phyloP scores from a whole-genome alignment of 2,797 vertebrate genomes.

The Anguilla marmorata region DNA sequence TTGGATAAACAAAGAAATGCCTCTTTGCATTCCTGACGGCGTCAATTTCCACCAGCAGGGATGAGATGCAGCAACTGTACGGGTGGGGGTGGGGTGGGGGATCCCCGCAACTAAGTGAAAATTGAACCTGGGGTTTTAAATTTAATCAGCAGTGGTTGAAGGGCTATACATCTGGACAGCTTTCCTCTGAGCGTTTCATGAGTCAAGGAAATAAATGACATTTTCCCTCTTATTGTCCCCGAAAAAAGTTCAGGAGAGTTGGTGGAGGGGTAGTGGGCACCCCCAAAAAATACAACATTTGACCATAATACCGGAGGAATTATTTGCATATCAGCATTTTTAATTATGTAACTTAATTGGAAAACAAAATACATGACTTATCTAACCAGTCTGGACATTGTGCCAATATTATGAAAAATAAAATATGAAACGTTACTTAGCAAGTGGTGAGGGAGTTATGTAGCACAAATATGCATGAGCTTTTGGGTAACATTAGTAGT shows the following conservation, averaged over 20 bases:
- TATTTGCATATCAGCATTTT: not conserved
- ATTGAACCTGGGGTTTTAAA: constrained; percentile 20
- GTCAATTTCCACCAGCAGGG: not conserved
- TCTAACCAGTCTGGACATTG: not conserved
- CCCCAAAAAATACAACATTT: not conserved
- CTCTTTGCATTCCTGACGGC: constrained; percentile 1
- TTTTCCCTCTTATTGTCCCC: not conserved
- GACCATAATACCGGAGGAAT: not conserved
- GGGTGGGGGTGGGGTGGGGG: not conserved
- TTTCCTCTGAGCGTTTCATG: constrained; percentile 16
- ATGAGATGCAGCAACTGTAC: not conserved
- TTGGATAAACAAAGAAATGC: constrained; percentile 6
- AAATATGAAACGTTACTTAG: not conserved
- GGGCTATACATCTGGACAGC: constrained; percentile 22
- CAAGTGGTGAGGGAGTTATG: not conserved
- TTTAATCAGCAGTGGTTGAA: constrained; percentile 25
- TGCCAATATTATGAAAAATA: not conserved
- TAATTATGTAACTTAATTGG: not conserved
- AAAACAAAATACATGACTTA: not conserved
- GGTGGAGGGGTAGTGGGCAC: not conserved
- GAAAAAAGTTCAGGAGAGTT: not conserved
- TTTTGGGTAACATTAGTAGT: not conserved
- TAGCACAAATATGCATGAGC: not conserved
- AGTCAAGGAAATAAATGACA: constrained; percentile 18
- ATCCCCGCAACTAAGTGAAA: not conserved